phyloP scores from a whole-genome alignment of 2,113 vertebrate genomes.

The Siniperca knerii region DNA sequence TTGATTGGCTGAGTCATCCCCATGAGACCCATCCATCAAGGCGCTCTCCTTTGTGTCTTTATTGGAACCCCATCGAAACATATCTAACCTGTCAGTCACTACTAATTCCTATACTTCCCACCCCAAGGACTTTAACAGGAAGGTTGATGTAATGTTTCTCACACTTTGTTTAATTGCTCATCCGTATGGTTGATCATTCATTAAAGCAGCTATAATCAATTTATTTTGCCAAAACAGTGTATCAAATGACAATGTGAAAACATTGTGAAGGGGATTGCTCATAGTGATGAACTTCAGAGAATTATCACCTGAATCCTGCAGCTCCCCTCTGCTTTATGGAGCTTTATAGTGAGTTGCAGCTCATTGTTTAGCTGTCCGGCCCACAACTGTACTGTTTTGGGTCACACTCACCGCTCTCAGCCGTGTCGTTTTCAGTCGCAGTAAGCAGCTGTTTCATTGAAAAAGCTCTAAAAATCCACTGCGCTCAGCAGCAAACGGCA shows the following conservation, averaged over 20 bases:
- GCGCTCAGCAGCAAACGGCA: neutral
- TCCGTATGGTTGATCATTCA: constrained; percentile 16
- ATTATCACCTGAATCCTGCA: neutral
- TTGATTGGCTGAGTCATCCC: constrained; percentile 69
- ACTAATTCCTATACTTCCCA: constrained; percentile 62
- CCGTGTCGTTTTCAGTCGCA: neutral
- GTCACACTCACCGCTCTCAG: neutral
- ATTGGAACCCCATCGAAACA: constrained; percentile 63
- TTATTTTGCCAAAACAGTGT: neutral
- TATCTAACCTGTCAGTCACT: constrained; percentile 66
- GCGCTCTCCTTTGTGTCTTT: constrained; percentile 59
- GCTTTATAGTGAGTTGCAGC: no score
- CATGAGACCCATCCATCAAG: constrained; percentile 70
- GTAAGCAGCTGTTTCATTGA: neutral
- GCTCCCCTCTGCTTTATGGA: neutral
- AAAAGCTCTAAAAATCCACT: neutral
- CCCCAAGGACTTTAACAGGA: constrained; percentile 16
- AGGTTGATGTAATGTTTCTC: constrained; percentile 44
- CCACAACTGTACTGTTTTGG: neutral
- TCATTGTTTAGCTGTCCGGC: neutral
- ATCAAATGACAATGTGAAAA: neutral
- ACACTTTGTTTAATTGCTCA: constrained; percentile 38
- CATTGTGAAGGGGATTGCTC: neutral
- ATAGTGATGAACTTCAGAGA: neutral
- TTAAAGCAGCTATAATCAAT: neutral